A percentile compares a stretch with the other conserved stretches of the same genome.
phyloP scores from a whole-genome alignment of 2,888 invertebrate genomes.

The Brachynemurus nebulosus region DNA sequence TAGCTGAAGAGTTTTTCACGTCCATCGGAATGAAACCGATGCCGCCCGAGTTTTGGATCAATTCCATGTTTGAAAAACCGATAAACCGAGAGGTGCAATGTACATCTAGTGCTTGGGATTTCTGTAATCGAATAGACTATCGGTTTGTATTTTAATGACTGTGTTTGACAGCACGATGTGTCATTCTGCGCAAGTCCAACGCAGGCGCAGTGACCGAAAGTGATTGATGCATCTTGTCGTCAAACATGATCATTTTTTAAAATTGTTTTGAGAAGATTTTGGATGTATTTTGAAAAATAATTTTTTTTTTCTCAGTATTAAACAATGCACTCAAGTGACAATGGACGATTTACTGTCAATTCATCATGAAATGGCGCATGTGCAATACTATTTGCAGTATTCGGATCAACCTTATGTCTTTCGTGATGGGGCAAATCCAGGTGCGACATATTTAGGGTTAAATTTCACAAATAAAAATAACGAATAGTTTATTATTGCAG shows the following conservation, averaged over 20 bases:
- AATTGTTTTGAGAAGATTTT: too few species aligned
- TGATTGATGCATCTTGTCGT: too few species aligned
- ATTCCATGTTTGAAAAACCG: constrained; percentile 66
- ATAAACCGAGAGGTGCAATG: constrained; percentile 56
- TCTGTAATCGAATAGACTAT: constrained; percentile 69
- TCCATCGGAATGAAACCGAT: constrained; percentile 67
- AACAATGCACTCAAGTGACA: constrained; percentile 67
- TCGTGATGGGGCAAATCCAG: constrained; percentile 70
- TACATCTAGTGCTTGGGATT: constrained; percentile 73
- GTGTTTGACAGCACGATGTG: too few species aligned
- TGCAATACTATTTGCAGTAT: constrained; percentile 71
- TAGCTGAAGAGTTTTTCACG: constrained; percentile 71
- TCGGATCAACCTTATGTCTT: constrained; percentile 60
- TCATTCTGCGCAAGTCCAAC: background rate
- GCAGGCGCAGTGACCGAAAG: background rate
- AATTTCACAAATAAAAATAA: constrained; percentile 6
- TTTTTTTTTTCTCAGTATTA: constrained; percentile 46
- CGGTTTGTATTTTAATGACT: constrained; percentile 48
- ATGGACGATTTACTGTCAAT: constrained; percentile 63
- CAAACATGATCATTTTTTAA: too few species aligned
- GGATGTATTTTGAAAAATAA: too few species aligned
- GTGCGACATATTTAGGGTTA: constrained; percentile 29
- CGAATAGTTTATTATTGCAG: constrained; percentile 31
- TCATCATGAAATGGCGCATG: constrained; percentile 74
- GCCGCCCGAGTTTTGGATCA: constrained; percentile 73